Percentiles rank a stretch among this genome's conserved stretches.
Conservation (phyloP, 1,140 invertebrate genomes). For the Rhynchophorus ferrugineus region DNA sequence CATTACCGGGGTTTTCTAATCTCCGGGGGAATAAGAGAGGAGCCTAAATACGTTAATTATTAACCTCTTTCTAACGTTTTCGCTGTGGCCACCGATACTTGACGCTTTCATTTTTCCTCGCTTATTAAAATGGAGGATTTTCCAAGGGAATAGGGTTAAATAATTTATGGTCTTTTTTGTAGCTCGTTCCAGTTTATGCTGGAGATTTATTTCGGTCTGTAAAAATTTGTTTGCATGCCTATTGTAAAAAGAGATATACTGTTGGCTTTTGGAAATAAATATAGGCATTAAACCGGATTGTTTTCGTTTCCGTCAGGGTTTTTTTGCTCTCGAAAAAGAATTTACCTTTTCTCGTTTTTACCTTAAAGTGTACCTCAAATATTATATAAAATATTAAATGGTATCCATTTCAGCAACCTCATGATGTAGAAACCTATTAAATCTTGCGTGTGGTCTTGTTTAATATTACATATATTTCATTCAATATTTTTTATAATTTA, state of each 20-base stretch:
- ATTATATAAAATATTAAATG: too few species aligned
- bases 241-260: neutral
- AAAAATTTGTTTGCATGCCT: neutral
- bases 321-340: neutral
- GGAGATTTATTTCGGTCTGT: constrained; percentile 1
- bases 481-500: too few species aligned
- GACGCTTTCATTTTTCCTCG: constrained; percentile 1
- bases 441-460: too few species aligned
- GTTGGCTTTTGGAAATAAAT: neutral
- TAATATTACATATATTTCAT: too few species aligned
- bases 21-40: constrained; percentile 1
- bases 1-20: constrained; percentile 2
- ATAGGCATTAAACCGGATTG: neutral
- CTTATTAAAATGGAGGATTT: constrained; percentile 8
- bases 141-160: constrained; percentile 3
- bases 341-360: too few species aligned
- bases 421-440: too few species aligned
- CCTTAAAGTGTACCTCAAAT: too few species aligned
- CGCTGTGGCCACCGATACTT: constrained; percentile 2
- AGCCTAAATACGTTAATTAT: constrained; percentile 9
- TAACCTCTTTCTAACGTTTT: constrained; percentile 1
- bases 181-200: neutral
- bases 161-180: constrained; percentile 4
- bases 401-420: too few species aligned
- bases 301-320: neutral